phyloP scores from a whole-genome alignment of 2,113 vertebrate genomes.

The Desmodus rotundus region DNA sequence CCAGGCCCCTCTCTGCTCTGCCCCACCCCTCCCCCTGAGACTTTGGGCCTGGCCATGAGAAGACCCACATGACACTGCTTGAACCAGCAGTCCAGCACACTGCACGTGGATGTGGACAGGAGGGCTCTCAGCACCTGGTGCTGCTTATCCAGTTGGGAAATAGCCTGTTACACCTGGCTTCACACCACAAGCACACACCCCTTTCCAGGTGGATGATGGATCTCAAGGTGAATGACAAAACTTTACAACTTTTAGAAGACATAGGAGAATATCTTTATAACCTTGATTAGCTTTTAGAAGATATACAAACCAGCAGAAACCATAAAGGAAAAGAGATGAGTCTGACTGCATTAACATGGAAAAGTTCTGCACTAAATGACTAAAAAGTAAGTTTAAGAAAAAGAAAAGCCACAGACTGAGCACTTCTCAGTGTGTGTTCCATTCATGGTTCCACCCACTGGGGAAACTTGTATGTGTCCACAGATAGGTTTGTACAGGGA shows the following conservation, averaged over 20 bases:
- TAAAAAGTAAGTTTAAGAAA: not conserved
- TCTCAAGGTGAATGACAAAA: not conserved
- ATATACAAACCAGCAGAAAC: not conserved
- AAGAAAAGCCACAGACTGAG: not conserved
- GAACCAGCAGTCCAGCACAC: not conserved
- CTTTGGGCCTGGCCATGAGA: no score
- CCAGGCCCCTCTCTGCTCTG: not conserved
- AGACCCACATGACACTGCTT: rapidly evolving
- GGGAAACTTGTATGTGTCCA: not conserved
- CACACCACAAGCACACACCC: no score
- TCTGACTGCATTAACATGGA: not conserved
- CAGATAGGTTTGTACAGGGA: not conserved
- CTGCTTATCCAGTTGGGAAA: not conserved
- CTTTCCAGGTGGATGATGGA: not conserved
- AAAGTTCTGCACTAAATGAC: not conserved
- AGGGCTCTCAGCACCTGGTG: rapidly evolving
- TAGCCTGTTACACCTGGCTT: not conserved
- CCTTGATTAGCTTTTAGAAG: not conserved
- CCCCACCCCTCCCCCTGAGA: not conserved
- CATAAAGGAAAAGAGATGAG: not conserved
- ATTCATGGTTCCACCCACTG: not conserved
- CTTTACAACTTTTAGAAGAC: not conserved
- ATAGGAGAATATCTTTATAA: not conserved
- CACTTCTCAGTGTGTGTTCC: not conserved
- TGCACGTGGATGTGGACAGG: rapidly evolving